These are phyloP conservation scores for Gadopsis marmoratus DNA, from an alignment of 2,797 vertebrate genomes.

Conservation along the genomic window DNA sequence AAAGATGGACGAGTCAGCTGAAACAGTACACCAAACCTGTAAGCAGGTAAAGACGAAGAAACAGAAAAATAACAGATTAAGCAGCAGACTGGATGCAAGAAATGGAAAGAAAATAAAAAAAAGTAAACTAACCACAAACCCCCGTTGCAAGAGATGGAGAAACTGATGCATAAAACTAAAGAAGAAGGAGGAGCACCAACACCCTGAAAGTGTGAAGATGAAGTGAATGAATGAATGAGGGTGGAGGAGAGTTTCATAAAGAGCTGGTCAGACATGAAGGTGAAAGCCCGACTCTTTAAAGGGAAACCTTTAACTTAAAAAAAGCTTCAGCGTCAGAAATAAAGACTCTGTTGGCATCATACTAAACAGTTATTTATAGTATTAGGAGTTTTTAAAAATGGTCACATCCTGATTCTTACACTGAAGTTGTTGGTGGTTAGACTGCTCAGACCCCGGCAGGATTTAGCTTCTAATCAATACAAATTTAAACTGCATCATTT, in stretches of 20 bases:
- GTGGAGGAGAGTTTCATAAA: not conserved
- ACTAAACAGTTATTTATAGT: not conserved
- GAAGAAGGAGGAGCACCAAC: conserved; percentile 4
- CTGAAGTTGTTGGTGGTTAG: no score
- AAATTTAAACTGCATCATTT: not conserved
- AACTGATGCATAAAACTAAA: conserved; percentile 10
- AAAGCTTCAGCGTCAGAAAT: not conserved
- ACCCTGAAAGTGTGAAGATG: conserved; percentile 26
- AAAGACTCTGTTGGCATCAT: not conserved
- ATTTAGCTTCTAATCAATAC: not conserved
- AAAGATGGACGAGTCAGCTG: not conserved
- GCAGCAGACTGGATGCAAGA: conserved; percentile 40
- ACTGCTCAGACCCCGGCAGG: not conserved
- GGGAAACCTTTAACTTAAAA: not conserved
- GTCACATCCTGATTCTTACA: not conserved
- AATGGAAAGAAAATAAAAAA: not conserved
- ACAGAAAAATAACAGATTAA: not conserved
- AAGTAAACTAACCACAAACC: not conserved
- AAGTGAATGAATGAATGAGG: not conserved
- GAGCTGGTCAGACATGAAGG: not conserved
- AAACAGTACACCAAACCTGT: conserved; percentile 19
- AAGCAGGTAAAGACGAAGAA: conserved; percentile 13
- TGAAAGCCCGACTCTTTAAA: conserved; percentile 25
- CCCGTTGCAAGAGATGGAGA: conserved; percentile 6
- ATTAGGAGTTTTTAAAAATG: not conserved